Percentiles rank a stretch among this genome's conserved stretches.
These are phyloP conservation scores for Phrynocephalus forsythii DNA, from an alignment of 2,797 vertebrate species.

Conservation along the genomic window DNA sequence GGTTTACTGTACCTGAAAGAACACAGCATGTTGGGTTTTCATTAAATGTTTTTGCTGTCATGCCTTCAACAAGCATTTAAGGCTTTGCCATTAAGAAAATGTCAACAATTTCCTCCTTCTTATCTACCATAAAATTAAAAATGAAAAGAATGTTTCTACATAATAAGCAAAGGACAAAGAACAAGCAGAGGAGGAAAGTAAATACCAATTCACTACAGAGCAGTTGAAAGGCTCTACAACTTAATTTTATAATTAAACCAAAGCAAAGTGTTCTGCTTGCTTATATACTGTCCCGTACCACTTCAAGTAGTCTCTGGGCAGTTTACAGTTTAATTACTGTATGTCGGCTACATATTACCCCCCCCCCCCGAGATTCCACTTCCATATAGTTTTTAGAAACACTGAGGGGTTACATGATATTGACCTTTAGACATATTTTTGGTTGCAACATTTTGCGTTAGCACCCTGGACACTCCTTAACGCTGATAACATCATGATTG, in stretches of 20 bases:
- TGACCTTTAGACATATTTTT: not conserved
- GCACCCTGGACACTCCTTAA: too few species aligned
- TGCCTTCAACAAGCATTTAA: not conserved
- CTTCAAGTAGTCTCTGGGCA: too few species aligned
- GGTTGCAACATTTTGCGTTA: not conserved
- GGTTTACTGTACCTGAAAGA: slow-evolving; percentile 37
- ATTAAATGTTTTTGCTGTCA: not conserved
- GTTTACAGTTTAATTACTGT: too few species aligned
- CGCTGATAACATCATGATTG: too few species aligned
- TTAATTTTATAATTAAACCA: not conserved
- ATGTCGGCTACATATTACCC: too few species aligned
- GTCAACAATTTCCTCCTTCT: slow-evolving; percentile 16
- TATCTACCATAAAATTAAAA: slow-evolving; percentile 23
- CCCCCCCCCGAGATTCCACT: not conserved
- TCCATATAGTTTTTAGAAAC: not conserved
- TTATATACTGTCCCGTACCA: too few species aligned
- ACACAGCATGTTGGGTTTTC: slow-evolving; percentile 13
- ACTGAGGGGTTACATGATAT: too few species aligned
- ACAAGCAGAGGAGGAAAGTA: not conserved
- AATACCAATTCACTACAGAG: not conserved
- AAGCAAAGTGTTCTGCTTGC: too few species aligned
- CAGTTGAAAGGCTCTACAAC: not conserved
- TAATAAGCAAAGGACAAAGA: not conserved
- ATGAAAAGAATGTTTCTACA: slow-evolving; percentile 3
- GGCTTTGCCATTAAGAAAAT: slow-evolving; percentile 19